A percentile compares a stretch with the other conserved stretches of the same genome.
These are phyloP conservation scores for Thecocarcelia acutangulata DNA, from an alignment of 2,888 invertebrate species.

Conservation along the genomic window DNA sequence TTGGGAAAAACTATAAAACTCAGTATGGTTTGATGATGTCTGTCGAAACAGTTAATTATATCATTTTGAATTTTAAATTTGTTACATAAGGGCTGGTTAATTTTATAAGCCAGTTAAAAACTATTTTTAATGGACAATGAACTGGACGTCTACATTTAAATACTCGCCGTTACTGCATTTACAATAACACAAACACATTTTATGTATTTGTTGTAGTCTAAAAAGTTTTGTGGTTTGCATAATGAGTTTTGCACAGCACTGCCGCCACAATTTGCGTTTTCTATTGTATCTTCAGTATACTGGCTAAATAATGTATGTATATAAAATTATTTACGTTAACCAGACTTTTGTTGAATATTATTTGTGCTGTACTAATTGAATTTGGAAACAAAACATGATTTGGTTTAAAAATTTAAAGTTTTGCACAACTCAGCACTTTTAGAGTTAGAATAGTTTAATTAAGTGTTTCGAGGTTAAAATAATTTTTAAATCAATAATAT, in stretches of 20 bases:
- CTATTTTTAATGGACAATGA: too few species aligned
- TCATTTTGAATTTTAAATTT: too few species aligned
- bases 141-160: too few species aligned
- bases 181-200: constrained; percentile 22
- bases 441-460: too few species aligned
- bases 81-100: too few species aligned
- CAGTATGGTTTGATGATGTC: too few species aligned
- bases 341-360: background rate
- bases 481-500: too few species aligned
- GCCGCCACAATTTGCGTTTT: constrained; percentile 7
- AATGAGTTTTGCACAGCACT: constrained; percentile 17
- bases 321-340: background rate
- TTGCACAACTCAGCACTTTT: background rate
- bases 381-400: background rate
- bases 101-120: too few species aligned
- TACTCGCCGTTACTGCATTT: too few species aligned
- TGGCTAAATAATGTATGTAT: background rate
- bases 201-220: background rate
- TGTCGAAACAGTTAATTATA: too few species aligned
- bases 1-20: too few species aligned
- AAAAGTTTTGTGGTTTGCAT: constrained; percentile 27
- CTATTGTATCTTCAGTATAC: background rate
- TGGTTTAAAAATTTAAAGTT: background rate
- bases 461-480: too few species aligned
- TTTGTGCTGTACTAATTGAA: constrained; percentile 5